Evolutionary conservation across 2,888 invertebrate species (phyloP).

Genomic region (Drosophila nigricruria): DNA sequence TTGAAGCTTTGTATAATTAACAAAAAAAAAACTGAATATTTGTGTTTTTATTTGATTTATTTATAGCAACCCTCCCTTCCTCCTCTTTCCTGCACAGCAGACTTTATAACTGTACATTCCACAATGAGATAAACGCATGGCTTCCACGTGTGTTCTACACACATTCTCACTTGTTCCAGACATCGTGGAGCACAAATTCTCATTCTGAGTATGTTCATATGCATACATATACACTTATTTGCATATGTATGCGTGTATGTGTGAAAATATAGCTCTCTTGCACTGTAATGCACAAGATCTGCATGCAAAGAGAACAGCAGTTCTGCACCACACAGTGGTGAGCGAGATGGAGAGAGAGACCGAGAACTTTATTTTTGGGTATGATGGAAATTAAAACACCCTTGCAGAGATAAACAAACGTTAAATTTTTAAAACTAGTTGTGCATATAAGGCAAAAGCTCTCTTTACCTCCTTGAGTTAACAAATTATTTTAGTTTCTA

Average conservation of each 20-base stretch:
- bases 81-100: neutral
- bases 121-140: constrained; percentile 22
- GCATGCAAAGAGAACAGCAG: neutral
- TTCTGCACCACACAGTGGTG: neutral
- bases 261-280: too few relatives aligned
- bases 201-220: constrained; percentile 15
- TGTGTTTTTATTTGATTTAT: constrained; percentile 74
- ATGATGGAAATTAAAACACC: constrained; percentile 7
- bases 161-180: constrained; percentile 14
- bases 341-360: neutral
- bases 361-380: neutral
- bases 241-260: neutral
- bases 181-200: constrained; percentile 27
- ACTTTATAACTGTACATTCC: constrained; percentile 3
- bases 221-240: too few relatives aligned
- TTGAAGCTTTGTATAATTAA: constrained; percentile 76
- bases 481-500: neutral
- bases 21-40: constrained; percentile 52
- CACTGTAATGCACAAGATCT: neutral
- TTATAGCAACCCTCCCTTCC: constrained; percentile 19
- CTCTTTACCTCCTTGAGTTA: neutral
- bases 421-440: neutral
- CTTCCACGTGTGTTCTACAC: constrained; percentile 26
- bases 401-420: neutral
- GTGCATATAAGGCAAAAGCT: neutral